Evolutionary conservation across 2,888 invertebrate species (phyloP).

Genomic region (Crocallis elinguaria): DNA sequence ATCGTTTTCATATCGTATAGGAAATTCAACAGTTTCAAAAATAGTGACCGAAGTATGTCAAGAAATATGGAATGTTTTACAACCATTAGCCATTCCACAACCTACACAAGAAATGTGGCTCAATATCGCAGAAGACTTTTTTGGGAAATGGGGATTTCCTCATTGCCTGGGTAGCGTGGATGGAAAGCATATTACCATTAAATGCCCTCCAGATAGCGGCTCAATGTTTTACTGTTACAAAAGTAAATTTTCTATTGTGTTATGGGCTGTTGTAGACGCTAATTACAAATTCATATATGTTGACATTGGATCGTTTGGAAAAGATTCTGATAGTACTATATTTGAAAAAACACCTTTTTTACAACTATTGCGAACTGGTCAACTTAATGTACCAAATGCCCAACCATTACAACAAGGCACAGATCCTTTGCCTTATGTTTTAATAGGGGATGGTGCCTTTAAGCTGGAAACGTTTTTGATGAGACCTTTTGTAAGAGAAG

Average conservation of each 20-base stretch:
- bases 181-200: conserved; percentile 10
- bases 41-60: no score
- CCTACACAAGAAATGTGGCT: conserved; percentile 6
- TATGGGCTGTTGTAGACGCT: conserved; percentile 7
- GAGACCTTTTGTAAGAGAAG: conserved; percentile 17
- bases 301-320: conserved; percentile 2
- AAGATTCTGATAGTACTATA: not conserved
- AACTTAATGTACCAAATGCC: not conserved
- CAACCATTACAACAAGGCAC: not conserved
- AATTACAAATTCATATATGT: conserved; percentile 1
- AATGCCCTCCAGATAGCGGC: conserved; percentile 4
- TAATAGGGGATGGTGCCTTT: conserved; percentile 9
- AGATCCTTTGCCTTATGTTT: conserved; percentile 4
- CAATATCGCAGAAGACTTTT: conserved; percentile 12
- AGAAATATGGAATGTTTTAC: conserved; percentile 14
- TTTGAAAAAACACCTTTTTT: not conserved
- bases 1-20: conserved; percentile 9
- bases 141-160: conserved; percentile 1
- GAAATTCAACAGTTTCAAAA: conserved; percentile 6
- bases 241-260: conserved; percentile 1
- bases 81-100: conserved; percentile 10
- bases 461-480: not conserved
- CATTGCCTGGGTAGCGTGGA: conserved; percentile 1
- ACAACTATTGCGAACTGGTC: not conserved
- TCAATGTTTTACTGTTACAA: conserved; percentile 4